phyloP scores from a whole-genome alignment of 2,113 vertebrate species.

The Sphaerodactylus townsendi region DNA sequence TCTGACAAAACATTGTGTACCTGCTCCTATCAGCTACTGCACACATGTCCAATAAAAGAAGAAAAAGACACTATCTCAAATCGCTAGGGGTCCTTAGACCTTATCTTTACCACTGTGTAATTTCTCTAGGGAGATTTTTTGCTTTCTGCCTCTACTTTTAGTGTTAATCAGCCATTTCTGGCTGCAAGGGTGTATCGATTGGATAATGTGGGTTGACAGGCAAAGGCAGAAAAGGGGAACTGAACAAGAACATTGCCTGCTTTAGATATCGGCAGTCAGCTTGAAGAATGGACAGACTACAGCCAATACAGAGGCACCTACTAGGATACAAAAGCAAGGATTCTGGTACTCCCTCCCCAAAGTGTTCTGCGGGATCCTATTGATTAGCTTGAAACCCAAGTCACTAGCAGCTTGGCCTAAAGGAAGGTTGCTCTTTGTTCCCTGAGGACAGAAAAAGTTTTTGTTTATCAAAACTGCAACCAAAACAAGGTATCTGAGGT shows the following conservation, averaged over 20 bases:
- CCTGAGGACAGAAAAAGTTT: neutral
- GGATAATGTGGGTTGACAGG: neutral
- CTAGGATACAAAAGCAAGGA: neutral
- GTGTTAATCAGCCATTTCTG: constrained; percentile 23
- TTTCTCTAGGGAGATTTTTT: constrained; percentile 26
- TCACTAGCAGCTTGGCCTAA: neutral
- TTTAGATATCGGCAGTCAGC: neutral
- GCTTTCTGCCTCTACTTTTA: constrained; percentile 5
- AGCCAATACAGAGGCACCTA: neutral
- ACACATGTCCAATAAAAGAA: rapidly evolving
- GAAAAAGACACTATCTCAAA: neutral
- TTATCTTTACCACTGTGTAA: constrained; percentile 18
- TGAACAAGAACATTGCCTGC: neutral
- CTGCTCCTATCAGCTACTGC: neutral
- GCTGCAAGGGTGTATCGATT: neutral
- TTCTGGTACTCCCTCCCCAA: neutral
- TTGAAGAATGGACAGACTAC: neutral
- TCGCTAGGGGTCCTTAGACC: constrained; percentile 10
- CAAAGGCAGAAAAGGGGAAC: constrained; percentile 4
- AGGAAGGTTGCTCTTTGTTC: neutral
- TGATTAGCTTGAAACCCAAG: neutral
- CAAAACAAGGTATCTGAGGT: neutral
- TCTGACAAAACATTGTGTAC: neutral
- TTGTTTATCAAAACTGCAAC: neutral
- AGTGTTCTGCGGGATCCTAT: neutral